These are phyloP conservation scores for Myopa tessellatipennis DNA, from an alignment of 2,888 invertebrate genomes.

Conservation along the genomic window DNA sequence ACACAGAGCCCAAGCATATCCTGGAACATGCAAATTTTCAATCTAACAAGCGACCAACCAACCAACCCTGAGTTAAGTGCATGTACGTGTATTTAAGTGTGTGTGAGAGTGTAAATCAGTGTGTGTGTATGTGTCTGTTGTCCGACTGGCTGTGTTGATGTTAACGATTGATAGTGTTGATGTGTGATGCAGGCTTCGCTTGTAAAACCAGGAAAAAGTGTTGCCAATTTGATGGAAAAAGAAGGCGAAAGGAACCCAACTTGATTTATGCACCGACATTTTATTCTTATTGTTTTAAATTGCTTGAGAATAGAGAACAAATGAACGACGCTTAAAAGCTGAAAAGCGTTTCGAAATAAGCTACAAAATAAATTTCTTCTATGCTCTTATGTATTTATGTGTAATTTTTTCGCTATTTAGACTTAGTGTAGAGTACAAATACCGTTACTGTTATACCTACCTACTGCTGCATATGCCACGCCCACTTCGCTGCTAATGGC, in stretches of 20 bases:
- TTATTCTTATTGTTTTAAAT: no score
- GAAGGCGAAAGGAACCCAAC: no score
- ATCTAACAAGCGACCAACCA: slow-evolving; percentile 52
- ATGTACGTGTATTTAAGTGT: slow-evolving; percentile 6
- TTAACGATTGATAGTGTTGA: slow-evolving; percentile 66
- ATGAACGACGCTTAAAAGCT: no score
- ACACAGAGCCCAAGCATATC: slow-evolving; percentile 58
- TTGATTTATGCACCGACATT: no score
- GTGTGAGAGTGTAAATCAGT: neutral
- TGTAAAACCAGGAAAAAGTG: slow-evolving; percentile 45
- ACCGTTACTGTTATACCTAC: neutral
- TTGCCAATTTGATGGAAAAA: slow-evolving; percentile 44
- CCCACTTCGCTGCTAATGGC: neutral
- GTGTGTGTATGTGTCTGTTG: slow-evolving; percentile 25
- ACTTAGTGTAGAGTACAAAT: no score
- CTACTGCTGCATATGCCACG: neutral
- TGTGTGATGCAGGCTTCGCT: slow-evolving; percentile 66
- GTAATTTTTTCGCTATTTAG: no score
- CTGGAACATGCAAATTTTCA: slow-evolving; percentile 66
- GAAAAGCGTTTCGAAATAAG: no score
- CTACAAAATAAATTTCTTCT: no score
- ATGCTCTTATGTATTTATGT: no score
- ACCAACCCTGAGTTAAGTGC: neutral
- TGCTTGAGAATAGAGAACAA: no score
- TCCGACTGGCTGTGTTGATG: slow-evolving; percentile 58